Conservation (phyloP, 1,140 invertebrate species). For the Hermetia illucens region DNA sequence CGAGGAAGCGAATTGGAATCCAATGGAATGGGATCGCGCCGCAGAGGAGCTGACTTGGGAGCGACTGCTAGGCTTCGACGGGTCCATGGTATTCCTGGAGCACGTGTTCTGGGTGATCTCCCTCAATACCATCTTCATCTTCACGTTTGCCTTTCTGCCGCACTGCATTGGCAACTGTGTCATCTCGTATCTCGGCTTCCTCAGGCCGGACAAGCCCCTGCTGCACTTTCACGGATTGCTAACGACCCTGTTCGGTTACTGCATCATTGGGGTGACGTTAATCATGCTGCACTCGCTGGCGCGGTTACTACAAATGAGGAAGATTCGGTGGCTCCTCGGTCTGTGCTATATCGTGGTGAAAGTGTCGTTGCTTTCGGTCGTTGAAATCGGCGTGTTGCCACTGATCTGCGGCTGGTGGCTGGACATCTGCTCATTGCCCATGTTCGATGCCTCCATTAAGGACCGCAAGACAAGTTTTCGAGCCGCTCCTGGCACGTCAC, state of each 20-base stretch:
- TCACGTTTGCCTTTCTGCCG: conserved; percentile 88
- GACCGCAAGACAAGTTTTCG: conserved; percentile 79
- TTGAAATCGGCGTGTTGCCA: conserved; percentile 94
- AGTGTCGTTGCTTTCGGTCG: conserved; percentile 77
- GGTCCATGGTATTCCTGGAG: conserved; percentile 92
- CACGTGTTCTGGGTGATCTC: conserved; percentile 99
- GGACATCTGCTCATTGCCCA: conserved; percentile 90
- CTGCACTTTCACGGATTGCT: conserved; percentile 86
- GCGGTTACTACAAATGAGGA: conserved; percentile 57
- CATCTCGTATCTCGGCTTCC: conserved; percentile 58
- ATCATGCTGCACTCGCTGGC: conserved; percentile 70
- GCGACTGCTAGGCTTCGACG: conserved; percentile 86
- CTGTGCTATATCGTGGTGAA: conserved; percentile 97
- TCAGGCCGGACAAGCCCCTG: conserved; percentile 52
- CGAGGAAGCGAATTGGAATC: conserved; percentile 95
- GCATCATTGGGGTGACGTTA: conserved; percentile 72
- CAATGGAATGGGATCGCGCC: conserved; percentile 94
- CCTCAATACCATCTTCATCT: conserved; percentile 90
- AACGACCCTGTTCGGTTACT: conserved; percentile 87
- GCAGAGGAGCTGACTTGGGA: conserved; percentile 98
- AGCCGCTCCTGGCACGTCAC: conserved; percentile 82
- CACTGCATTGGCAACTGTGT: conserved; percentile 88
- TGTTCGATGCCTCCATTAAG: conserved; percentile 85
- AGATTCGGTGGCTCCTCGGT: conserved; percentile 74
- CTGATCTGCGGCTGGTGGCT: conserved; percentile 98